These are phyloP conservation scores for Sicus ferrugineus DNA, from an alignment of 2,888 invertebrate genomes.

Conservation along the genomic window DNA sequence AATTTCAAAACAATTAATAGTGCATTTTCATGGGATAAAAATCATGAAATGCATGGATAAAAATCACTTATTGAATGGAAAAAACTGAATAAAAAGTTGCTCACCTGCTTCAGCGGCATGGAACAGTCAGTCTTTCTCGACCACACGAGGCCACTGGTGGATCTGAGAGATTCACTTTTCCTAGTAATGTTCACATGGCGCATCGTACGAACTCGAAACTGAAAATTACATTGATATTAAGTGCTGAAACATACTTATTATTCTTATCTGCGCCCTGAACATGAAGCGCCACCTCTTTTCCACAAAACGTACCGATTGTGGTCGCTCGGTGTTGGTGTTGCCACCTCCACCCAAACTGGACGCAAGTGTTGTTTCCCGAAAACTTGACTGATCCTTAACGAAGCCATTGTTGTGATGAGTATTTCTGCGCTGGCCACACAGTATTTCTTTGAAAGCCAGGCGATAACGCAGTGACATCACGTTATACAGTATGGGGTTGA, in stretches of 20 bases:
- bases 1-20: too few species aligned
- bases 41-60: too few species aligned
- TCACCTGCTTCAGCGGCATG: slow-evolving; percentile 49
- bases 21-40: too few species aligned
- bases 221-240: slow-evolving; percentile 25
- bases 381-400: slow-evolving; percentile 70
- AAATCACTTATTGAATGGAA: too few species aligned
- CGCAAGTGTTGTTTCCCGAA: slow-evolving; percentile 69
- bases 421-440: slow-evolving; percentile 70
- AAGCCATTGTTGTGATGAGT: slow-evolving; percentile 65
- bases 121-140: slow-evolving; percentile 51
- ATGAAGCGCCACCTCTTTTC: neutral
- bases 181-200: slow-evolving; percentile 47
- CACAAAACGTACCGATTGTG: slow-evolving; percentile 48
- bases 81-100: neutral
- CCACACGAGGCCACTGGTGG: slow-evolving; percentile 46
- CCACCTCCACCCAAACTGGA: slow-evolving; percentile 46
- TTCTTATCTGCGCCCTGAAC: too few species aligned
- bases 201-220: slow-evolving; percentile 55
- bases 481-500: slow-evolving; percentile 88
- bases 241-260: too few species aligned
- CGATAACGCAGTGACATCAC: slow-evolving; percentile 82
- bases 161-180: slow-evolving; percentile 50
- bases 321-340: slow-evolving; percentile 50
- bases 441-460: slow-evolving; percentile 77